phyloP scores from a whole-genome alignment of 1,140 invertebrate genomes.

The Dinoponera quadriceps region DNA sequence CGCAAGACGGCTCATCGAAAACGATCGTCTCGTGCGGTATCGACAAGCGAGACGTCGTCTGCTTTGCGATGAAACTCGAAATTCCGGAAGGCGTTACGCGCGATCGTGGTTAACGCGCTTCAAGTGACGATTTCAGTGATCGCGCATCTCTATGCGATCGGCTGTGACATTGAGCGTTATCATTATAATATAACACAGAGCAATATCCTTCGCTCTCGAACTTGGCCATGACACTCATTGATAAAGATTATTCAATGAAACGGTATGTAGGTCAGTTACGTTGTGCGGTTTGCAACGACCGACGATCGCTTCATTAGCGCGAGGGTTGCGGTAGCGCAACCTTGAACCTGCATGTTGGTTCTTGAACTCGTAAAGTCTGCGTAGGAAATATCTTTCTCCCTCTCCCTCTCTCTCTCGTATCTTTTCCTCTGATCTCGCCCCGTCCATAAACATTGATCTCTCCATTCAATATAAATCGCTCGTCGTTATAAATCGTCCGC shows the following conservation, averaged over 20 bases:
- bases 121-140: neutral
- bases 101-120: too few species aligned
- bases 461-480: neutral
- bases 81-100: too few species aligned
- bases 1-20: too few species aligned
- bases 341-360: conserved; percentile 58
- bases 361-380: conserved; percentile 48
- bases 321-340: conserved; percentile 22
- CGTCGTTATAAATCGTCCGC: too few species aligned
- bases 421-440: neutral
- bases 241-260: conserved; percentile 69
- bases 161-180: conserved; percentile 19
- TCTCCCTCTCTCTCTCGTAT: too few species aligned
- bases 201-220: conserved; percentile 43
- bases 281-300: conserved; percentile 50
- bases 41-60: too few species aligned
- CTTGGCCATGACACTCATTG: conserved; percentile 62
- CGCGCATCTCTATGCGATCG: neutral
- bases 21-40: too few species aligned
- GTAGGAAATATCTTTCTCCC: neutral
- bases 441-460: neutral
- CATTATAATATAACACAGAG: neutral
- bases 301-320: conserved; percentile 28
- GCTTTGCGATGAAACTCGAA: too few species aligned
- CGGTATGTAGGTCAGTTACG: conserved; percentile 76